Conservation (phyloP, 2,888 invertebrate genomes). For the Tupiocoris notatus region DNA sequence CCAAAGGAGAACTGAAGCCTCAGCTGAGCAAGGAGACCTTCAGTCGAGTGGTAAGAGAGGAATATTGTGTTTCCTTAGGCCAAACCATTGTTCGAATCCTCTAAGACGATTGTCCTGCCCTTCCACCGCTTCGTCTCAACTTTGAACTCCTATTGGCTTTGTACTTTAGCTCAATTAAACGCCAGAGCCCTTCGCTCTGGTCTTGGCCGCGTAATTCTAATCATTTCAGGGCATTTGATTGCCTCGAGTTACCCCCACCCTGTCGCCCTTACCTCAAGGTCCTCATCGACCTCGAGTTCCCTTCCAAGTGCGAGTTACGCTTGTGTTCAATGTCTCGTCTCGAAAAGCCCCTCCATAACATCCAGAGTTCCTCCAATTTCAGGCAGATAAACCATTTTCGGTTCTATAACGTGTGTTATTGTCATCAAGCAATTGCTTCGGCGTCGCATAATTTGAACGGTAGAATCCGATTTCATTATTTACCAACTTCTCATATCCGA, state of each 20-base stretch:
- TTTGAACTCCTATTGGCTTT: slow-evolving; percentile 42
- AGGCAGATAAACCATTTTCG: too few relatives aligned
- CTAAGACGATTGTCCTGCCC: slow-evolving; percentile 41
- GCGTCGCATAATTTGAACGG: too few relatives aligned
- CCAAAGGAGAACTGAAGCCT: background rate
- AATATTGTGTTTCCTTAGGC: slow-evolving; percentile 42
- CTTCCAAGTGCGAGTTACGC: background rate
- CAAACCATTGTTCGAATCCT: slow-evolving; percentile 42
- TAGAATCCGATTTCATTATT: too few relatives aligned
- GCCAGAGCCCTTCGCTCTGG: slow-evolving; percentile 7
- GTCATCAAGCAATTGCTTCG: background rate
- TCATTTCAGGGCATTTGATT: slow-evolving; percentile 41
- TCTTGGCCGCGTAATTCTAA: slow-evolving; percentile 32
- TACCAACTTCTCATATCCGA: too few relatives aligned
- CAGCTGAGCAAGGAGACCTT: too few relatives aligned
- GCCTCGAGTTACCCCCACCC: slow-evolving; percentile 32
- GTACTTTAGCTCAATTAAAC: slow-evolving; percentile 41
- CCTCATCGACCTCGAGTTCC: background rate
- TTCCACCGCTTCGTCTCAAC: slow-evolving; percentile 25
- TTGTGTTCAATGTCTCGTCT: background rate
- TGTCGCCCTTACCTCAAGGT: background rate
- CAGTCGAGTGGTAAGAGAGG: slow-evolving; percentile 10
- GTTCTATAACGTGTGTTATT: background rate
- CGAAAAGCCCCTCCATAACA: background rate
- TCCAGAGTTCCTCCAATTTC: slow-evolving; percentile 1